phyloP scores from a whole-genome alignment of 2,797 vertebrate species.

The Sebastes nivosus region DNA sequence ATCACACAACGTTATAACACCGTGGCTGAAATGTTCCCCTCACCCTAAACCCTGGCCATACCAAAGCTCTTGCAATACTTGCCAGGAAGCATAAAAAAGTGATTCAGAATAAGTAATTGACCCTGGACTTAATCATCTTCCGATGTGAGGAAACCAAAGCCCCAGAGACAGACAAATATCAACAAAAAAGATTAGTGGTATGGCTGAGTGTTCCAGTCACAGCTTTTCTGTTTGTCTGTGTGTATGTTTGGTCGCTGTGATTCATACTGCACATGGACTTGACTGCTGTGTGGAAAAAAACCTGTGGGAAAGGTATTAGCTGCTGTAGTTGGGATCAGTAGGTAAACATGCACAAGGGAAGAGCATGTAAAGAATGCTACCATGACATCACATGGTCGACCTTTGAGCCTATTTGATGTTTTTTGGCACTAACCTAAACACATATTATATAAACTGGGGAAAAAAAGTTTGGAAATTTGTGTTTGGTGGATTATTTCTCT shows the following conservation, averaged over 20 bases:
- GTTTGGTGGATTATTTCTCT: too few relatives aligned
- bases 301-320: conserved; percentile 42
- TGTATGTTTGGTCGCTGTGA: conserved; percentile 47
- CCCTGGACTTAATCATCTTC: conserved; percentile 62
- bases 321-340: conserved; percentile 17
- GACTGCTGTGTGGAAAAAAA: background rate
- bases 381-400: conserved; percentile 37
- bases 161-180: conserved; percentile 35
- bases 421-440: background rate
- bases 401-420: conserved; percentile 10
- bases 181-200: conserved; percentile 21
- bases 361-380: conserved; percentile 62
- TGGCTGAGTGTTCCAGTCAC: conserved; percentile 35
- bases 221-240: conserved; percentile 35
- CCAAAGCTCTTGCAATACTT: conserved; percentile 26
- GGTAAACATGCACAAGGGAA: conserved; percentile 56
- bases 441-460: rapidly evolving
- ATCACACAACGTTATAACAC: conserved; percentile 35
- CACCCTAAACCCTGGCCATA: background rate
- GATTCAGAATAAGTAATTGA: conserved; percentile 53
- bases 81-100: conserved; percentile 18
- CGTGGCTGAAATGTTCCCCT: background rate
- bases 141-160: conserved; percentile 39
- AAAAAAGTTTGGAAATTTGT: too few relatives aligned
- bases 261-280: conserved; percentile 45